Evolutionary conservation across 1,140 invertebrate genomes (phyloP).

Genomic region (Meloidogyne hapla): DNA sequence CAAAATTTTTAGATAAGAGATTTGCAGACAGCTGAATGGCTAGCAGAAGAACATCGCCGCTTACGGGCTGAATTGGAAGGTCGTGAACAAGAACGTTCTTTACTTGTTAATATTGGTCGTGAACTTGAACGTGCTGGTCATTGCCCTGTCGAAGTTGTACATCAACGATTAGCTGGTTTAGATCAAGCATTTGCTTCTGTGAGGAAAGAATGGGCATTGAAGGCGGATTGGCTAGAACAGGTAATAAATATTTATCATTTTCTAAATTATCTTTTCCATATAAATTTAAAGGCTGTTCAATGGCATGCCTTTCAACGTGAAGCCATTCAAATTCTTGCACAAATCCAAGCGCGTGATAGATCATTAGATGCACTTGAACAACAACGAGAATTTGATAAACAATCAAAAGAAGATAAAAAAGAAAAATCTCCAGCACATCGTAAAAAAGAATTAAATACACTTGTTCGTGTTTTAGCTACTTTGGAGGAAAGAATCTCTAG

Average conservation of each 20-base stretch:
- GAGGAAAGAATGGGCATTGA: conserved; percentile 81
- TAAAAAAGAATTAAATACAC: conserved; percentile 69
- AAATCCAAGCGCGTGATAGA: conserved; percentile 68
- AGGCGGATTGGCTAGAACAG: conserved; percentile 86
- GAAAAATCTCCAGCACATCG: not conserved
- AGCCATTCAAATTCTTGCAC: conserved; percentile 85
- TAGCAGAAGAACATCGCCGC: conserved; percentile 85
- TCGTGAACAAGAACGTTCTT: conserved; percentile 79
- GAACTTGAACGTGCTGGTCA: conserved; percentile 81
- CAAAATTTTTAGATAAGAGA: conserved; percentile 72
- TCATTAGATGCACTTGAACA: conserved; percentile 67
- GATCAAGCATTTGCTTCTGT: conserved; percentile 77
- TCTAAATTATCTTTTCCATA: not conserved
- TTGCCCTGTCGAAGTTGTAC: conserved; percentile 73
- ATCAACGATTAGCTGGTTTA: conserved; percentile 76
- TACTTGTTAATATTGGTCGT: conserved; percentile 77
- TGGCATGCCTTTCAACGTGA: conserved; percentile 90
- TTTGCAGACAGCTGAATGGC: conserved; percentile 79
- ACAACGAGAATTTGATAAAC: conserved; percentile 70
- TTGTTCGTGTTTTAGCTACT: conserved; percentile 71
- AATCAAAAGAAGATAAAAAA: too few species aligned
- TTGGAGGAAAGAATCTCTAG: conserved; percentile 69
- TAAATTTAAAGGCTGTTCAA: conserved; percentile 71
- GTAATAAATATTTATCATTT: conserved; percentile 65
- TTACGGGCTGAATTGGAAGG: conserved; percentile 91